phyloP scores from a whole-genome alignment of 2,888 invertebrate genomes.

The Synanthedon tipuliformis region DNA sequence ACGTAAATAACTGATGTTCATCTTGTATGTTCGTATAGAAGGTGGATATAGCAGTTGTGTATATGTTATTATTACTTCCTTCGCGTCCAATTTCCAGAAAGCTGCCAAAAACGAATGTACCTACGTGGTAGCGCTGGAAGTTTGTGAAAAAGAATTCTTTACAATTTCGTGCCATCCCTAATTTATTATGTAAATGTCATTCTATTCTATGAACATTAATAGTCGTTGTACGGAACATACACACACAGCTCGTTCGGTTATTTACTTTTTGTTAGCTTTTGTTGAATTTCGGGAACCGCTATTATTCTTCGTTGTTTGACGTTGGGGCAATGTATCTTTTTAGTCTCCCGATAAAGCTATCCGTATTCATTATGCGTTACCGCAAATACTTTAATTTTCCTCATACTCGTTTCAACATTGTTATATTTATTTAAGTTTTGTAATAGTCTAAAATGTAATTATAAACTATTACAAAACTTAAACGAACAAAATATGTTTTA shows the following conservation, averaged over 20 bases:
- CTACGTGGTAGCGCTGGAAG: slow-evolving; percentile 10
- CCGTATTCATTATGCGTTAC: not conserved
- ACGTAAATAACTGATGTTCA: slow-evolving; percentile 10
- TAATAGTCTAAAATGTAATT: no score
- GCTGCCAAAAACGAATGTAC: slow-evolving; percentile 20
- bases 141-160: slow-evolving; percentile 18
- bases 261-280: slow-evolving; percentile 7
- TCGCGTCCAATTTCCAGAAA: slow-evolving; percentile 19
- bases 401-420: no score
- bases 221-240: slow-evolving; percentile 1
- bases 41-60: slow-evolving; percentile 13
- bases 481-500: no score
- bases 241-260: slow-evolving; percentile 2
- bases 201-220: slow-evolving; percentile 6
- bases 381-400: no score
- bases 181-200: slow-evolving; percentile 12
- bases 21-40: slow-evolving; percentile 20
- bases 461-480: no score
- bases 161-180: slow-evolving; percentile 10
- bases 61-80: slow-evolving; percentile 16
- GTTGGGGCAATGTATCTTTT: slow-evolving; percentile 10
- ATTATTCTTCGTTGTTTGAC: slow-evolving; percentile 17
- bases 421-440: no score
- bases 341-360: not conserved
- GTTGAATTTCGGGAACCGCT: slow-evolving; percentile 10